Base-by-base conservation (phyloP, 2,888 invertebrate species). In the Micoletzkya japonica region DNA sequence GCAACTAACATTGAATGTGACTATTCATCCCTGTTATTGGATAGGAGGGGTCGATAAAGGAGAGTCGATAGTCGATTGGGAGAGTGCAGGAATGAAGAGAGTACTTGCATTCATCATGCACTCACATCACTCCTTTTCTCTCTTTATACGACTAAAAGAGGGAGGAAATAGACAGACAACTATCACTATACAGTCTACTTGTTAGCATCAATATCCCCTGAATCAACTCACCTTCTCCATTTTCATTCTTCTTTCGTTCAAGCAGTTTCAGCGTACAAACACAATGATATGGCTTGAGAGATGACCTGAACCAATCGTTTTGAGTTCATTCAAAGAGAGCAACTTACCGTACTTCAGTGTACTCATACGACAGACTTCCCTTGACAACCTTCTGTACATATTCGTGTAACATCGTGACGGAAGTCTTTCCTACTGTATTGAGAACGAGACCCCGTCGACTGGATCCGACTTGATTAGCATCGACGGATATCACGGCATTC, bases 301-400 rank as follows among this genome's bases (percentile, higher is more conserved):
- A 7, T 4, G 60, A 60, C 7, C 60, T 60, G 28, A 26, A 1
- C 10, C 2, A 17, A n/a, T 4, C 4, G 28, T 2, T 10, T 3
- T 28, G 3, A 24, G 30, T 20, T 36, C 32, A 4, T 32, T 2
- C 14, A 24, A 7, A 34, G 2, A 34, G 24, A 17, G 20, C 24
- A 14, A 4, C 44, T 60, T 28, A 60, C 60, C 32, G 37, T 17
- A 39, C 26, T 1, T 60, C 7, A 28, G 26, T 32, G 44, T 17
- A n/a, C 39, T 39, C 7, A n/a, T 26, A 60, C 17, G 28, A 17
- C 7, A 60, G 17, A 14, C 10, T 10, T 44, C 60, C 39, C 44
- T n/a, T 60, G 26, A 39, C 17, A 2, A 39, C 60, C 28, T 60
- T 60, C 39, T 39, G 60, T 14, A 26, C 28, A 39, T 39, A 60